These are phyloP conservation scores for Corynorhinus townsendii DNA, from an alignment of 2,113 vertebrate species.

Conservation along the genomic window DNA sequence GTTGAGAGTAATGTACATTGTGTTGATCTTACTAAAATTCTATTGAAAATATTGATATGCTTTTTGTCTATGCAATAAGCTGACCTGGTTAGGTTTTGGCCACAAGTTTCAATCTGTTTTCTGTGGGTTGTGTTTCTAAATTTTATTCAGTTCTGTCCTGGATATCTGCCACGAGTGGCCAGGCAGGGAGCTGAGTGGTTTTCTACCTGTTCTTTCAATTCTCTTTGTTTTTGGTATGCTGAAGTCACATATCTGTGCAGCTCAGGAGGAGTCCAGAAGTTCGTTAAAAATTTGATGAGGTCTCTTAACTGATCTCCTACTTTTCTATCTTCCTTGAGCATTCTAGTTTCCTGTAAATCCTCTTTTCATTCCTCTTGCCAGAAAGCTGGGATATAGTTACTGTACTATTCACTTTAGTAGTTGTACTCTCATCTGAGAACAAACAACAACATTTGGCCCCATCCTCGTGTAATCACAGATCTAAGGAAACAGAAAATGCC, in stretches of 20 bases:
- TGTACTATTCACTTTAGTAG: not conserved
- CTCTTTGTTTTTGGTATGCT: not conserved
- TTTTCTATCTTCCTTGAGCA: not conserved
- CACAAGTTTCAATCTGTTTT: not conserved
- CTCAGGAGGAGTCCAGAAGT: not conserved
- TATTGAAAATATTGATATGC: not conserved
- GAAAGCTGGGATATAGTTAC: not conserved
- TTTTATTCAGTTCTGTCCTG: not conserved
- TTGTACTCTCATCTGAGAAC: not conserved
- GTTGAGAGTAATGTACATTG: not conserved
- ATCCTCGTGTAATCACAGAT: not conserved
- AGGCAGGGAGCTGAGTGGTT: not conserved
- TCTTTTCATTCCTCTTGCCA: not conserved
- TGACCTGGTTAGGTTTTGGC: not conserved
- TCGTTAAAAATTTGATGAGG: not conserved
- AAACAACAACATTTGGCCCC: not conserved
- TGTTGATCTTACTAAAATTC: not conserved
- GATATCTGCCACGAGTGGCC: not conserved
- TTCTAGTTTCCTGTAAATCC: not conserved
- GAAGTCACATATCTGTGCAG: not conserved
- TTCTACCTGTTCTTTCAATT: not conserved
- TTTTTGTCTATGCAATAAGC: not conserved
- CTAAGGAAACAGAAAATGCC: not conserved
- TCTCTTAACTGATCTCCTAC: not conserved
- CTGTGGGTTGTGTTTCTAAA: not conserved